Evolutionary conservation across 92 coral and sea anemone species (phyloP).

Genomic region (Blastomussa wellsi): DNA sequence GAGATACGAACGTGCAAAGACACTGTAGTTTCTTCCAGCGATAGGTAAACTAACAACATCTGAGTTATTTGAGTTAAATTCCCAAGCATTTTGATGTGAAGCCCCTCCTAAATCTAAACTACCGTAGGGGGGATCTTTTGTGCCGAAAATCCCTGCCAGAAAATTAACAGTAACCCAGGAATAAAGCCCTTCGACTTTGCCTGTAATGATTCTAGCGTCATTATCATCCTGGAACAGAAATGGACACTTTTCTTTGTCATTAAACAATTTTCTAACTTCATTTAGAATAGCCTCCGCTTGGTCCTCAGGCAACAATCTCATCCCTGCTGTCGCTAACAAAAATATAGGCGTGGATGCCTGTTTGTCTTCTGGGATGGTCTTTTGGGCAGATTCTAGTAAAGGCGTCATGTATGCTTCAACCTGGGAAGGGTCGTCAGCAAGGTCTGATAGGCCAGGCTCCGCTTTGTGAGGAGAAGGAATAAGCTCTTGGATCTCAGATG

Average conservation of each 20-base stretch:
- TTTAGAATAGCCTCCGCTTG: conserved; percentile 27
- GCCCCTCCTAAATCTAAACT: conserved; percentile 67
- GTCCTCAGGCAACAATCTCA: conserved; percentile 45
- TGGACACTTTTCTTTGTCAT: conserved; percentile 47
- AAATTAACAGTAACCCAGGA: conserved; percentile 63
- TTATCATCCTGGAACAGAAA: conserved; percentile 43
- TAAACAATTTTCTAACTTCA: conserved; percentile 48
- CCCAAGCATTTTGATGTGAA: conserved; percentile 53
- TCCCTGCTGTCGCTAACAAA: conserved; percentile 69
- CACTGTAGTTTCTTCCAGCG: conserved; percentile 26
- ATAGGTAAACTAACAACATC: conserved; percentile 8
- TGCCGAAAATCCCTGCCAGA: conserved; percentile 36
- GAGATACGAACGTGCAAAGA: conserved; percentile 60
- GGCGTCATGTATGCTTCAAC: conserved; percentile 52
- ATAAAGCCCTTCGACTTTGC: conserved; percentile 53
- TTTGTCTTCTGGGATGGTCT: conserved; percentile 54
- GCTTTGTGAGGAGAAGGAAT: conserved; percentile 12
- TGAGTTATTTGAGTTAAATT: not conserved
- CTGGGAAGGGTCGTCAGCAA: conserved; percentile 31
- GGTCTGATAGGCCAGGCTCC: conserved; percentile 47
- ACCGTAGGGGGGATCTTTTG: conserved; percentile 7
- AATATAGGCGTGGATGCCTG: conserved; percentile 45
- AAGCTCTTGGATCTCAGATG: conserved; percentile 39
- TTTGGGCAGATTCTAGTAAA: conserved; percentile 51
- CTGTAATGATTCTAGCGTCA: conserved; percentile 44